Percentiles rank a stretch among this genome's conserved stretches.
Evolutionary conservation across 2,888 invertebrate species (phyloP).

Genomic region (Pterobdella sp.): DNA sequence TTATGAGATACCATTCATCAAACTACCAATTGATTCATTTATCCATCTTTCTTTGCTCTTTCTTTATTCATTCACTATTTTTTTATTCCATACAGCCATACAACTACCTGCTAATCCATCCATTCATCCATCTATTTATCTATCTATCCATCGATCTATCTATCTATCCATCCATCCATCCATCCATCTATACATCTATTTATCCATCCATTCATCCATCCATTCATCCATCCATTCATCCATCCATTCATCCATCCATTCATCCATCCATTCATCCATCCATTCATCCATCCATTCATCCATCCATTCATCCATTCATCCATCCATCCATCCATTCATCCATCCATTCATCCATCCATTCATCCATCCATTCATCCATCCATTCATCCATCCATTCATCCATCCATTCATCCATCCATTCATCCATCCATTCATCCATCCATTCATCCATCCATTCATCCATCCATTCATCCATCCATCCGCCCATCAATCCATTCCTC

Average conservation of each 20-base stretch:
- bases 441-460: not conserved
- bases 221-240: not conserved
- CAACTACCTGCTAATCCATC: not conserved
- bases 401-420: slow-evolving; percentile 1
- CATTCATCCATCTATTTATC: not conserved
- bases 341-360: not conserved
- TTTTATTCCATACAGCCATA: not conserved
- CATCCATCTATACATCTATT: not conserved
- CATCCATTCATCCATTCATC: not conserved
- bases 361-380: not conserved
- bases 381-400: not conserved
- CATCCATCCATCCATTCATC: slow-evolving; percentile 1
- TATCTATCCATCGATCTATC: not conserved
- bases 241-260: not conserved
- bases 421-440: slow-evolving; percentile 1
- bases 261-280: slow-evolving; percentile 1
- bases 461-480: slow-evolving; percentile 1
- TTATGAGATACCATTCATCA: not conserved
- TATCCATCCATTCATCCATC: not conserved
- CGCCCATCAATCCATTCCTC: not conserved
- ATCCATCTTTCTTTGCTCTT: not conserved
- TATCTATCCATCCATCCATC: not conserved
- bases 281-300: slow-evolving; percentile 1
- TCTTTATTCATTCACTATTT: not conserved
- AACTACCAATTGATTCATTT: not conserved